Evolutionary conservation across 2,888 invertebrate genomes (phyloP).

Genomic region (Falcaria lacertinaria): DNA sequence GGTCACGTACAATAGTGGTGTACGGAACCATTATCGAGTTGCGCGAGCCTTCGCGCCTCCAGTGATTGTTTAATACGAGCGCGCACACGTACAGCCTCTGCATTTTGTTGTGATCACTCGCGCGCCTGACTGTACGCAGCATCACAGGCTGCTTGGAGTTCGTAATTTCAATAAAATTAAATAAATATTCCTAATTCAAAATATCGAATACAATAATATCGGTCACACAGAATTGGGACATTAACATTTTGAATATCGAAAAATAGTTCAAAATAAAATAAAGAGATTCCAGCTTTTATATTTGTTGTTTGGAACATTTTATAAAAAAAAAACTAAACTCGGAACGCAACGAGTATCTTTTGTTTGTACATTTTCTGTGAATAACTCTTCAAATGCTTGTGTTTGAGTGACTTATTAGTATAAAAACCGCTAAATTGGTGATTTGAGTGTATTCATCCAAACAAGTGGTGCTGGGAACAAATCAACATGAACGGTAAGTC

Average conservation of each 20-base stretch:
- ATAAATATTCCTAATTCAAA: background rate
- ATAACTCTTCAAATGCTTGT: too few species aligned
- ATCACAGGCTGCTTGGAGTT: conserved; percentile 6
- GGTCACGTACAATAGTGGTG: conserved; percentile 17
- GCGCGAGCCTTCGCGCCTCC: conserved; percentile 5
- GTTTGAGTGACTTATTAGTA: too few species aligned
- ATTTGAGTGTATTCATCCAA: background rate
- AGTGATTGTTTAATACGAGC: conserved; percentile 29
- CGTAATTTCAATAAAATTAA: background rate
- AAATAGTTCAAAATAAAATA: too few species aligned
- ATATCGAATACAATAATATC: background rate
- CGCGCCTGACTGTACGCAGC: conserved; percentile 31
- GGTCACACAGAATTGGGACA: too few species aligned
- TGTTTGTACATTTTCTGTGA: too few species aligned
- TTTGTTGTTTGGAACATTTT: too few species aligned
- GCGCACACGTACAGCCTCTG: conserved; percentile 19
- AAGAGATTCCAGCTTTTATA: too few species aligned
- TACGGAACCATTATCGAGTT: conserved; percentile 16
- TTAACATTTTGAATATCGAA: too few species aligned
- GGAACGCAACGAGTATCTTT: too few species aligned
- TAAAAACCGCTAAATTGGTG: too few species aligned
- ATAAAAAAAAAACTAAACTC: too few species aligned
- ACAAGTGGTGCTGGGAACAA: conserved; percentile 13
- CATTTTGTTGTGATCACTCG: conserved; percentile 31
- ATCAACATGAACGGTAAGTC: conserved; percentile 23